Percentiles rank a stretch among this genome's conserved stretches.
These are phyloP conservation scores for Leptodirus hochenwartii DNA, from an alignment of 2,888 invertebrate genomes.

Conservation along the genomic window DNA sequence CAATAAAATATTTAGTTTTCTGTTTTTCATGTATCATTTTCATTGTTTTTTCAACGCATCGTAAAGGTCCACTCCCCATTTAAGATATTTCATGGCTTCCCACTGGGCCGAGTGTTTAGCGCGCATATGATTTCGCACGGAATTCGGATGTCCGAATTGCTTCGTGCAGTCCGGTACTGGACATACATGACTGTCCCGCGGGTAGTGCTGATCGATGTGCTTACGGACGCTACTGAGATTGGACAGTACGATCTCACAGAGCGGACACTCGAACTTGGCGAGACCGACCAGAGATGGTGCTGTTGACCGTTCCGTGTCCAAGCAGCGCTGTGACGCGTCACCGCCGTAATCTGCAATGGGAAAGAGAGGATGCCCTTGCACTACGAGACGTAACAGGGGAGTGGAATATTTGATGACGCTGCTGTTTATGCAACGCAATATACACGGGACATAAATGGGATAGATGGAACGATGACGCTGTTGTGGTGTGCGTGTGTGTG, in stretches of 20 bases:
- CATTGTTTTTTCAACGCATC: too few species aligned
- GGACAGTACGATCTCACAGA: slow-evolving; percentile 48
- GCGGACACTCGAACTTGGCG: slow-evolving; percentile 44
- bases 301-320: slow-evolving; percentile 22
- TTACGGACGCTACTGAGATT: slow-evolving; percentile 49
- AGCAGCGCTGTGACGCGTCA: slow-evolving; percentile 17
- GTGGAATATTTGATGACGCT: too few species aligned
- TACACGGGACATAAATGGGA: too few species aligned
- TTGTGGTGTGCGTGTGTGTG: background rate
- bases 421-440: too few species aligned
- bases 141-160: slow-evolving; percentile 67
- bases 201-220: slow-evolving; percentile 69
- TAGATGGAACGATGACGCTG: slow-evolving; percentile 1
- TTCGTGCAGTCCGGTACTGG: slow-evolving; percentile 59
- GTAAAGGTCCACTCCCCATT: slow-evolving; percentile 32
- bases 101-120: slow-evolving; percentile 65
- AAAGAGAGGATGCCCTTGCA: slow-evolving; percentile 22
- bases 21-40: too few species aligned
- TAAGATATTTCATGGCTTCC: slow-evolving; percentile 67
- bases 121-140: slow-evolving; percentile 74
- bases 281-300: slow-evolving; percentile 23
- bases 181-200: slow-evolving; percentile 65
- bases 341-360: slow-evolving; percentile 26
- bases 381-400: too few species aligned
- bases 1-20: too few species aligned